Evolutionary conservation across 2,113 vertebrate genomes (phyloP).

Genomic region (Stomatorhinus ivindoensis): DNA sequence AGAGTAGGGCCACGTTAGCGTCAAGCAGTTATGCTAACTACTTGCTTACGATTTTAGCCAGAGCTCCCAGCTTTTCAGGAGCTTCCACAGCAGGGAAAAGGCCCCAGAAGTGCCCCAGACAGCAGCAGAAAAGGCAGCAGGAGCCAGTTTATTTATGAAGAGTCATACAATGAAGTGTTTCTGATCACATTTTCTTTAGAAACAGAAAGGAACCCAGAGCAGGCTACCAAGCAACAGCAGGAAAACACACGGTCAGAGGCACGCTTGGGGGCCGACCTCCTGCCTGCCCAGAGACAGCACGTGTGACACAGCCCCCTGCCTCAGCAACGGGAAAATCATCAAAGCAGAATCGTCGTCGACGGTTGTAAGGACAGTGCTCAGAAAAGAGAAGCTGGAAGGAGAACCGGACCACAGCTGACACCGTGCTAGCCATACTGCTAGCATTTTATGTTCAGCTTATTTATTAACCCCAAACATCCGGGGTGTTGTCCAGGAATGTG

Average conservation of each 20-base stretch:
- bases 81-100: not conserved
- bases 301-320: not conserved
- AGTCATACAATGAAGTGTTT: conserved; percentile 13
- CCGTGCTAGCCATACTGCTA: not conserved
- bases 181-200: not conserved
- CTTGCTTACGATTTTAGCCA: not conserved
- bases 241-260: not conserved
- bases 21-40: not conserved
- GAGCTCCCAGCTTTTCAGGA: not conserved
- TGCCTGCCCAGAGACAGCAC: not conserved
- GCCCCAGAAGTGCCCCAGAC: not conserved
- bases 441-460: not conserved
- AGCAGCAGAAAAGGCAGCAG: not conserved
- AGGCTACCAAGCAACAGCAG: not conserved
- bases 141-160: conserved; percentile 16
- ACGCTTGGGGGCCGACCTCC: not conserved
- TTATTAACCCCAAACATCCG: not conserved
- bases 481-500: conserved; percentile 31
- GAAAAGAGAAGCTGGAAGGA: not conserved
- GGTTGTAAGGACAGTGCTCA: no score
- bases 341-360: not conserved
- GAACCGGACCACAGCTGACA: not conserved
- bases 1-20: not conserved
- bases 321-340: not conserved
- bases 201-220: not conserved